Percentiles rank a stretch among this genome's conserved stretches.
phyloP scores from a whole-genome alignment of 2,888 invertebrate genomes.

The Hirtodrosophila cameraria region DNA sequence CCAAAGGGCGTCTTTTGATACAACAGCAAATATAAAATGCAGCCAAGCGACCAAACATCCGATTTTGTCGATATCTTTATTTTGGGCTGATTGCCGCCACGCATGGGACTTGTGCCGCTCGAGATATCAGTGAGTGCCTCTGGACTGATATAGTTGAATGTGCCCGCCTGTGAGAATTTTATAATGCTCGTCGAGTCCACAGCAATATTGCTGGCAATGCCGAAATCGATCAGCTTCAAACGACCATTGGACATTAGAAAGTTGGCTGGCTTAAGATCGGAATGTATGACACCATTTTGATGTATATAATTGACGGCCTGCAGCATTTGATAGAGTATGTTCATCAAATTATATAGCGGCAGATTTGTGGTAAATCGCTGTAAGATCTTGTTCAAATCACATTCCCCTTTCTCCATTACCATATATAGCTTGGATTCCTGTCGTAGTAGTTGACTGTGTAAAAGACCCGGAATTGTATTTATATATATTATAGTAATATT shows the following conservation, averaged over 20 bases:
- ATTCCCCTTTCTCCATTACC: slow-evolving; percentile 96
- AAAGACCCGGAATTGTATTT: not conserved
- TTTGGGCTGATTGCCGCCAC: slow-evolving; percentile 84
- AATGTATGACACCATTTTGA: slow-evolving; percentile 95
- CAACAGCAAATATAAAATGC: slow-evolving; percentile 96
- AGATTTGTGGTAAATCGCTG: slow-evolving; percentile 86
- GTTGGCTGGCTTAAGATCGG: slow-evolving; percentile 98
- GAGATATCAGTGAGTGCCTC: slow-evolving; percentile 92
- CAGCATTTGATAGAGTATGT: slow-evolving; percentile 98
- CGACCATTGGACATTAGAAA: slow-evolving; percentile 94
- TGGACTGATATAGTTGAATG: slow-evolving; percentile 98
- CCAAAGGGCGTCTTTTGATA: slow-evolving; percentile 96
- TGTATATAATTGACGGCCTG: slow-evolving; percentile 96
- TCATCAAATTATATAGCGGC: slow-evolving; percentile 91
- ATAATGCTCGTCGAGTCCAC: slow-evolving; percentile 95
- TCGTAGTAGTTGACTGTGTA: slow-evolving; percentile 88
- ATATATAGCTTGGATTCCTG: slow-evolving; percentile 89
- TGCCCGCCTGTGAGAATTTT: slow-evolving; percentile 92
- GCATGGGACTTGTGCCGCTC: slow-evolving; percentile 83
- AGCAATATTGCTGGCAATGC: slow-evolving; percentile 95
- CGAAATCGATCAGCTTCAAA: slow-evolving; percentile 98
- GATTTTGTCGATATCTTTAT: slow-evolving; percentile 93
- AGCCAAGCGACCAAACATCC: slow-evolving; percentile 99
- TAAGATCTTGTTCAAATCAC: slow-evolving; percentile 92
- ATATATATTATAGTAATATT: not conserved